phyloP scores from a whole-genome alignment of 2,113 vertebrate genomes.

The Vidua macroura region DNA sequence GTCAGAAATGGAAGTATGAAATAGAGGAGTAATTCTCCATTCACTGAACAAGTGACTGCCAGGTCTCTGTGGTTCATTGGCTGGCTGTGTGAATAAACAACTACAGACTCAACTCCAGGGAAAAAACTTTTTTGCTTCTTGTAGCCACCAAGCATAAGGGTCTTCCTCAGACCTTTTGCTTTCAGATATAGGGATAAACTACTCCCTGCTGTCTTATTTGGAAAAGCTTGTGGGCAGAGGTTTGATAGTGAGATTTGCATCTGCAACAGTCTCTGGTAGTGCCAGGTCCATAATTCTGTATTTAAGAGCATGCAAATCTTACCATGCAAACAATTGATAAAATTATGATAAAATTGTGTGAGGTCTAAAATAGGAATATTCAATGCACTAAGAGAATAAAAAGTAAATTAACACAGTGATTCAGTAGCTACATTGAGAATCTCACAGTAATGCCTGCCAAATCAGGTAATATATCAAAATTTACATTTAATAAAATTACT shows the following conservation, averaged over 20 bases:
- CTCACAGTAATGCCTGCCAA: not conserved
- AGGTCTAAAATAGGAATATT: not conserved
- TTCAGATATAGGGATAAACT: not conserved
- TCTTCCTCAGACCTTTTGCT: not conserved
- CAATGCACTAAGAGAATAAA: not conserved
- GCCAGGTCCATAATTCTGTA: not conserved
- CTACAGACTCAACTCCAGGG: not conserved
- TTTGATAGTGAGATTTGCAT: not conserved
- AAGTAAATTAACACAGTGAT: not conserved
- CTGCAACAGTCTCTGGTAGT: not conserved
- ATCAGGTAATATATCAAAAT: not conserved
- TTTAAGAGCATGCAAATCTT: not conserved
- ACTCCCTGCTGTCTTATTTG: not conserved
- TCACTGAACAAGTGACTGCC: not conserved
- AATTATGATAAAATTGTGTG: not conserved
- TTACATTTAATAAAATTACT: conserved; percentile 13
- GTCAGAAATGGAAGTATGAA: not conserved
- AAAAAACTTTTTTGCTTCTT: not conserved
- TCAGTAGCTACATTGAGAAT: not conserved
- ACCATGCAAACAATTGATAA: not conserved
- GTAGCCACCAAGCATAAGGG: not conserved
- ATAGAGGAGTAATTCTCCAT: not conserved
- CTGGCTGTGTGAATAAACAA: not conserved
- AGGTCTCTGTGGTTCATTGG: not conserved
- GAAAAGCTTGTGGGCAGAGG: not conserved